Percentiles rank a stretch among this genome's conserved stretches.
These are phyloP conservation scores for Maniola jurtina DNA, from an alignment of 1,140 invertebrate genomes.

Conservation along the genomic window DNA sequence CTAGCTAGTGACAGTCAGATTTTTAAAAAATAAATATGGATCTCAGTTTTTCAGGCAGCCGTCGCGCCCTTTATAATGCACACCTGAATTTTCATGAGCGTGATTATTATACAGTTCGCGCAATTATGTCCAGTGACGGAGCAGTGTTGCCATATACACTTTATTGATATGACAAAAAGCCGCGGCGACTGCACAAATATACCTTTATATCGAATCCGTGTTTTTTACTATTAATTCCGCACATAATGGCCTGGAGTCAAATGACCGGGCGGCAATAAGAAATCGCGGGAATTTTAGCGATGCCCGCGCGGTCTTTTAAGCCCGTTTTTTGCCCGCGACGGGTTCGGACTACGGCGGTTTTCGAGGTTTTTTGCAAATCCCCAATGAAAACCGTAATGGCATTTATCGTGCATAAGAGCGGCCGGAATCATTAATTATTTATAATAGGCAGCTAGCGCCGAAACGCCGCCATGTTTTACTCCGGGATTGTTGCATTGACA, in stretches of 20 bases:
- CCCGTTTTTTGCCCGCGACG: conserved; percentile 59
- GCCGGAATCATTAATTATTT: conserved; percentile 77
- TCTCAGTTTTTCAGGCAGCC: neutral
- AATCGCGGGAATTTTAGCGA: conserved; percentile 71
- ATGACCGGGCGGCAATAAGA: conserved; percentile 67
- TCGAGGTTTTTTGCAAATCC: conserved; percentile 64
- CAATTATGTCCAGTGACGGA: conserved; percentile 50
- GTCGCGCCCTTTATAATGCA: conserved; percentile 33
- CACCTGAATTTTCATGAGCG: conserved; percentile 70
- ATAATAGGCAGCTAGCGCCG: conserved; percentile 62
- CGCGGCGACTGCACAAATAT: conserved; percentile 55
- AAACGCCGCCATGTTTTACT: conserved; percentile 41
- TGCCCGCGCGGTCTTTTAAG: conserved; percentile 71
- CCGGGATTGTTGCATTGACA: conserved; percentile 23
- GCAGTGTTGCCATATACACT: conserved; percentile 56
- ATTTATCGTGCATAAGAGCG: conserved; percentile 76
- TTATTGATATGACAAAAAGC: conserved; percentile 66
- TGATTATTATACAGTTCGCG: conserved; percentile 59
- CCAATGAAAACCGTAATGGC: conserved; percentile 76
- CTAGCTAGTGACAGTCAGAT: no score
- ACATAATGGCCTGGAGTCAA: conserved; percentile 73
- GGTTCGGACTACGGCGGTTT: conserved; percentile 58
- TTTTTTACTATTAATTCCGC: conserved; percentile 74
- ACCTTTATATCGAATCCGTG: conserved; percentile 68
- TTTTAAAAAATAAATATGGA: no score